phyloP scores from a whole-genome alignment of 1,140 invertebrate genomes.

The Hylaeus anthracinus region DNA sequence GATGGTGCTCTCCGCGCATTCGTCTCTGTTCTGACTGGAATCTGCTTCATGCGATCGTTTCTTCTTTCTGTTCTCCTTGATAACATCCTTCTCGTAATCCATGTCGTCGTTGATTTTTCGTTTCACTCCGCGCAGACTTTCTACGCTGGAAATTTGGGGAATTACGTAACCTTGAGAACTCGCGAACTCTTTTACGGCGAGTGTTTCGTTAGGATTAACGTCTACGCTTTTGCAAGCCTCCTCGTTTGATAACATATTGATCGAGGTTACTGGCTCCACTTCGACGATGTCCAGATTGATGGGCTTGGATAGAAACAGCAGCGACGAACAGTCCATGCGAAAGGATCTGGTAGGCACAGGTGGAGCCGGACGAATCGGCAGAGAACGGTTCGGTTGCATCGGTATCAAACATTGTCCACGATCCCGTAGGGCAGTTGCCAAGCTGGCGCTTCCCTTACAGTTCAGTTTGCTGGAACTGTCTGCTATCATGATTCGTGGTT shows the following conservation, averaged over 20 bases:
- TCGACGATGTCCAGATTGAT: not conserved
- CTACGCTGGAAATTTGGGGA: slow-evolving; percentile 25
- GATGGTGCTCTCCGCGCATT: slow-evolving; percentile 23
- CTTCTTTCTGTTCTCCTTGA: slow-evolving; percentile 41
- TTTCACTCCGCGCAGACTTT: not conserved
- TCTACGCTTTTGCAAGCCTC: not conserved
- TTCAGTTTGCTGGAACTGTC: slow-evolving; percentile 54
- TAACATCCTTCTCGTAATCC: slow-evolving; percentile 3
- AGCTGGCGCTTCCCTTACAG: not conserved
- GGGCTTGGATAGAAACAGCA: slow-evolving; percentile 15
- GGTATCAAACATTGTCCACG: slow-evolving; percentile 66
- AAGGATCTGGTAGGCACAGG: slow-evolving; percentile 48
- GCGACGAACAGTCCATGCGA: slow-evolving; percentile 26
- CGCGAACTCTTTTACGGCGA: not conserved
- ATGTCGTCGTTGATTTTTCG: slow-evolving; percentile 3
- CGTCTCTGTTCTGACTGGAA: slow-evolving; percentile 7
- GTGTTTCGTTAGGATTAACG: not conserved
- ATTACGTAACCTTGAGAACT: slow-evolving; percentile 19
- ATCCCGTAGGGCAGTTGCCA: slow-evolving; percentile 65
- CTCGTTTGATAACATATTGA: not conserved
- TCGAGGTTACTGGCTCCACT: slow-evolving; percentile 18
- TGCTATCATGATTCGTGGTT: slow-evolving; percentile 55
- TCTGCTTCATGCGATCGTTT: slow-evolving; percentile 40
- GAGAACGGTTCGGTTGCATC: slow-evolving; percentile 71
- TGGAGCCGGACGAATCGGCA: slow-evolving; percentile 70